Evolutionary conservation across 2,113 vertebrate species (phyloP), one percentile per base, ranked within the genome.

Genomic region (Urocolius indicus): DNA sequence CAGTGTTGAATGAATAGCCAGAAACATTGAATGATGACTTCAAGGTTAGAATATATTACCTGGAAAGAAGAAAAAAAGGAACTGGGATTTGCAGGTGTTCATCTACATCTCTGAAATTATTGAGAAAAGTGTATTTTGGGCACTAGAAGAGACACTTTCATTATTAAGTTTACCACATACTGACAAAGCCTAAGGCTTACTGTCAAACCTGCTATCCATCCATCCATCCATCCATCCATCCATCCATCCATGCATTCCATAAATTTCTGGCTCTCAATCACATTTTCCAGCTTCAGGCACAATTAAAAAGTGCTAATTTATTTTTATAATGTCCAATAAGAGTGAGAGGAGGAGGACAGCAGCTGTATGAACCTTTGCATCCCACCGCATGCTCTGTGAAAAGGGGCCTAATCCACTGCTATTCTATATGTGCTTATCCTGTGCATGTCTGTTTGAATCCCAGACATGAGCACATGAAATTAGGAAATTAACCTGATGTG

Each of bases 381-480:
- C 16, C 21, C 30, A 11, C 20, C 3, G 0, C 4, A 9, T 8
- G 29, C 29, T 61, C 74, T 62, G 46, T 7, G 1, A 49, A 48
- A 30, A 71, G n/a, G 12, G 16, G 4, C 18, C 13, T 18, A 26
- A 14, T 14, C 5, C 43, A 41, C 32, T 17, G 21, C 43, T 63
- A 2, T 30, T 20, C 16, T 62, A 10, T 4, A 51, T 1, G 0
- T 22, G 15, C 12, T 57, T 32, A 32, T 14, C 11, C 21, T 34
- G n/a, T n/a, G n/a, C 19, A 29, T 77, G 6, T 26, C 26, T 57
- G 46, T 12, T 32, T 82, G 46, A 41, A 52, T 52, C 24, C 3
- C 65, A 81, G 46, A 49, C 26, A 61, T 34, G 41, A 59, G 21
- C 32, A 32, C 18, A 8, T 0, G 4, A 18, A 76, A 69, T 1